phyloP scores from a whole-genome alignment of 2,797 vertebrate species.

The Lacerta viridis region DNA sequence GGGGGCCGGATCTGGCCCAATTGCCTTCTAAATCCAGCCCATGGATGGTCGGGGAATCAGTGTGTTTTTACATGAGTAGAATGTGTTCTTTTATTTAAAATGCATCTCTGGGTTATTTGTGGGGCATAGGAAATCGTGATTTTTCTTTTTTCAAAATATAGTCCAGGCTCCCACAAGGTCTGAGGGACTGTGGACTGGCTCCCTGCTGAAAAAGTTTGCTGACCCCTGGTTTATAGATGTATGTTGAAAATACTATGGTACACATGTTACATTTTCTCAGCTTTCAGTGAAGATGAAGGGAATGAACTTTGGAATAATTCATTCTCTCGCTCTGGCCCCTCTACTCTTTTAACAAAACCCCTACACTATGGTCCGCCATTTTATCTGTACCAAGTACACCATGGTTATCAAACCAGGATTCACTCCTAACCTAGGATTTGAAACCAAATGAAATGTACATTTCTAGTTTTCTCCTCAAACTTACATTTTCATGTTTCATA shows the following conservation, averaged over 20 bases:
- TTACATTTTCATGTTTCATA: conserved; percentile 99
- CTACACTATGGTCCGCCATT: neutral
- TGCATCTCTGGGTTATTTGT: no score
- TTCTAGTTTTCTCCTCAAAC: conserved; percentile 66
- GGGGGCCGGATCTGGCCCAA: no score
- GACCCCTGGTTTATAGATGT: no score
- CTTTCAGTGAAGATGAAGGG: neutral
- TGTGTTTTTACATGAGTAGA: no score
- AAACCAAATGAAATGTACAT: neutral
- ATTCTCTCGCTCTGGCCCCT: neutral
- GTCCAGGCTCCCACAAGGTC: no score
- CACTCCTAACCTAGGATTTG: neutral
- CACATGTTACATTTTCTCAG: neutral
- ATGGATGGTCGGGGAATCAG: no score
- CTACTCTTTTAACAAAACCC: neutral
- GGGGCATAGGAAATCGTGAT: no score
- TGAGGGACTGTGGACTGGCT: no score
- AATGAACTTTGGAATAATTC: neutral
- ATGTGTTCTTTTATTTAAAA: no score
- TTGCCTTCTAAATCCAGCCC: no score
- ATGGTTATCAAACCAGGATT: neutral
- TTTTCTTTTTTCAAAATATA: no score
- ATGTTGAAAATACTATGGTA: neutral
- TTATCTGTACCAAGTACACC: neutral
- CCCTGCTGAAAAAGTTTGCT: no score